Evolutionary conservation across 1,140 invertebrate genomes (phyloP).

Genomic region (Tigriopus japonicus): DNA sequence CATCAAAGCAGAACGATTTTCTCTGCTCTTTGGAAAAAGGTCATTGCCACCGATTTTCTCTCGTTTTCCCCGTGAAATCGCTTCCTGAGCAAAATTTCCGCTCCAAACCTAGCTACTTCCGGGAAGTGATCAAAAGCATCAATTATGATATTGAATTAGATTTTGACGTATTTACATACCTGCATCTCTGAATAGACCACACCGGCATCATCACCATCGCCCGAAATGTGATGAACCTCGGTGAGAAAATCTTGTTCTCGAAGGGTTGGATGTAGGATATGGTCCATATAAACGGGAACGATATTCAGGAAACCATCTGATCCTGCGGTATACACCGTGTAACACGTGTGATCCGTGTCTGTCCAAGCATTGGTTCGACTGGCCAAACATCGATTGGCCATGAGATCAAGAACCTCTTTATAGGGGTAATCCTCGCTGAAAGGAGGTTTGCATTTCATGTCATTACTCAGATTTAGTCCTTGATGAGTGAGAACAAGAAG

Average conservation of each 20-base stretch:
- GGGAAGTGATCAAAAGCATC: not conserved
- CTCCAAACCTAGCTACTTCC: not conserved
- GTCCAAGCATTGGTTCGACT: conserved; percentile 70
- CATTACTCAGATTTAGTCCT: no score
- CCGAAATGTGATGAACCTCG: conserved; percentile 78
- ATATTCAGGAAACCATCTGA: conserved; percentile 43
- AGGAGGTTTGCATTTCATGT: not conserved
- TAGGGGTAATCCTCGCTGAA: conserved; percentile 65
- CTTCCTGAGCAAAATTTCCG: not conserved
- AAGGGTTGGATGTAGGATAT: conserved; percentile 61
- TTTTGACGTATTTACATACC: conserved; percentile 26
- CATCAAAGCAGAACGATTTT: not conserved
- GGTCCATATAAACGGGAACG: conserved; percentile 71
- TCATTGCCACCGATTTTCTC: not conserved
- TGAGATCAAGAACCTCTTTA: conserved; percentile 62
- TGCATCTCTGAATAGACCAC: conserved; percentile 91
- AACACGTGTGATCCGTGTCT: conserved; percentile 66
- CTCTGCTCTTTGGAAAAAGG: not conserved
- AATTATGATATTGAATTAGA: not conserved
- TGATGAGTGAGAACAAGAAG: no score
- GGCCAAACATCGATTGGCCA: conserved; percentile 68
- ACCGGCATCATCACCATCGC: conserved; percentile 66
- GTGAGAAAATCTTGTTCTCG: conserved; percentile 46
- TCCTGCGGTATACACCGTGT: conserved; percentile 67
- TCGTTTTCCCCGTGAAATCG: not conserved